These are phyloP conservation scores for Sphinx pinastri DNA, from an alignment of 2,888 invertebrate genomes.

Conservation along the genomic window DNA sequence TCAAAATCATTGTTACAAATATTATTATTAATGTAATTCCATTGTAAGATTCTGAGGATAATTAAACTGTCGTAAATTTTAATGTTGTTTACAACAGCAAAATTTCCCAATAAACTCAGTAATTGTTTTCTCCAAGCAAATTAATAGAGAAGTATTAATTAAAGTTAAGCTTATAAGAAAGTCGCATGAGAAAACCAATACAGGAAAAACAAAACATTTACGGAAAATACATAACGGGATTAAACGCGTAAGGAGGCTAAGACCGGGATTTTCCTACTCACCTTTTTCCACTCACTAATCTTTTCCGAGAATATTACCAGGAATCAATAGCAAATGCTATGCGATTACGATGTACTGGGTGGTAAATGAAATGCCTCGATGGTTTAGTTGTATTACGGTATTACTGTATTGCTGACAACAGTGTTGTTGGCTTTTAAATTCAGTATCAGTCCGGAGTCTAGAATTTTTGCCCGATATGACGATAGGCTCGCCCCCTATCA, in stretches of 20 bases:
- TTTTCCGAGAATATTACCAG: constrained; percentile 11
- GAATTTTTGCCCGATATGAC: too few species aligned
- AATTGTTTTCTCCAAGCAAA: not conserved
- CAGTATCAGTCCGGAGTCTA: too few species aligned
- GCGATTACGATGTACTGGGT: constrained; percentile 29
- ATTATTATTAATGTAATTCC: too few species aligned
- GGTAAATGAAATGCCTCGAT: not conserved
- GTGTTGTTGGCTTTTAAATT: too few species aligned
- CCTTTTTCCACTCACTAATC: constrained; percentile 6
- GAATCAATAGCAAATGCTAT: constrained; percentile 30
- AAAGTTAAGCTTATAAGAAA: constrained; percentile 12
- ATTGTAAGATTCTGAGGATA: too few species aligned
- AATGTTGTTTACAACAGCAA: too few species aligned
- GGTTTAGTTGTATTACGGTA: too few species aligned
- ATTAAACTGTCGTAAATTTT: too few species aligned
- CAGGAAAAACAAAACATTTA: constrained; percentile 11
- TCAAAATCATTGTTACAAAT: too few species aligned
- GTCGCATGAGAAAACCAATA: not conserved
- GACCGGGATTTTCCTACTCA: constrained; percentile 2
- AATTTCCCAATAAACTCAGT: not conserved
- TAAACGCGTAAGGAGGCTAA: not conserved
- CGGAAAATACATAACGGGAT: constrained; percentile 5
- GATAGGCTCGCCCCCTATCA: too few species aligned
- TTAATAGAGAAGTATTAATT: not conserved
- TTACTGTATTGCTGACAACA: too few species aligned